phyloP scores from a whole-genome alignment of 2,797 vertebrate genomes.

The Neostethus bicornis region DNA sequence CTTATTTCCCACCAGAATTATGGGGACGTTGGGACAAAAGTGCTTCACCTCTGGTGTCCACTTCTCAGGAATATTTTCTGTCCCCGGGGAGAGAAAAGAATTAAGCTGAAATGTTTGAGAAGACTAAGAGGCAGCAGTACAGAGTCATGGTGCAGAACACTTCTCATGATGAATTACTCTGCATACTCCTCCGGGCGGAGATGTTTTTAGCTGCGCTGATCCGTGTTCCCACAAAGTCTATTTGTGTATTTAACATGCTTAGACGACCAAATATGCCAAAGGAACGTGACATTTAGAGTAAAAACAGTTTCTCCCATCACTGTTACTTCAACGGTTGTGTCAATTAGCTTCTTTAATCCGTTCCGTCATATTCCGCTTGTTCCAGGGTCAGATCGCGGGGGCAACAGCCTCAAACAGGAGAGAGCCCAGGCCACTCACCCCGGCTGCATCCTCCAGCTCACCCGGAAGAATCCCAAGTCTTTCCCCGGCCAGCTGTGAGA shows the following conservation, averaged over 20 bases:
- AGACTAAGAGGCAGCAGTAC: conserved; percentile 23
- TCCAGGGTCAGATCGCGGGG: too few species aligned
- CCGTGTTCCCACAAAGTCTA: conserved; percentile 48
- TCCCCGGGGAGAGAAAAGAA: conserved; percentile 33
- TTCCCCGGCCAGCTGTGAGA: too few species aligned
- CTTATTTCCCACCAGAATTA: conserved; percentile 98
- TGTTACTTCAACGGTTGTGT: too few species aligned
- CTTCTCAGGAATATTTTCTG: conserved; percentile 98
- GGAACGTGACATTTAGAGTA: not conserved
- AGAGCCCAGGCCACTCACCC: too few species aligned
- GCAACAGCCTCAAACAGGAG: too few species aligned
- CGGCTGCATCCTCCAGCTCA: too few species aligned
- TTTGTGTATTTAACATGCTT: conserved; percentile 44
- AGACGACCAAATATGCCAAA: not conserved
- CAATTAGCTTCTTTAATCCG: too few species aligned
- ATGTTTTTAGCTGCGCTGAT: conserved; percentile 65
- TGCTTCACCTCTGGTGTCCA: conserved; percentile 99
- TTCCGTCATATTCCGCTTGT: too few species aligned
- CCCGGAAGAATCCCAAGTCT: too few species aligned
- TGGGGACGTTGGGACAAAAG: conserved; percentile 97
- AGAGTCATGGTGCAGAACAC: conserved; percentile 43
- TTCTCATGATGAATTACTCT: conserved; percentile 60
- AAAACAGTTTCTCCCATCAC: not conserved
- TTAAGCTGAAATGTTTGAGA: conserved; percentile 27
- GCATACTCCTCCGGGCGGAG: conserved; percentile 48